Conservation (phyloP, 2,113 vertebrate species). For the Scytalopus superciliaris region DNA sequence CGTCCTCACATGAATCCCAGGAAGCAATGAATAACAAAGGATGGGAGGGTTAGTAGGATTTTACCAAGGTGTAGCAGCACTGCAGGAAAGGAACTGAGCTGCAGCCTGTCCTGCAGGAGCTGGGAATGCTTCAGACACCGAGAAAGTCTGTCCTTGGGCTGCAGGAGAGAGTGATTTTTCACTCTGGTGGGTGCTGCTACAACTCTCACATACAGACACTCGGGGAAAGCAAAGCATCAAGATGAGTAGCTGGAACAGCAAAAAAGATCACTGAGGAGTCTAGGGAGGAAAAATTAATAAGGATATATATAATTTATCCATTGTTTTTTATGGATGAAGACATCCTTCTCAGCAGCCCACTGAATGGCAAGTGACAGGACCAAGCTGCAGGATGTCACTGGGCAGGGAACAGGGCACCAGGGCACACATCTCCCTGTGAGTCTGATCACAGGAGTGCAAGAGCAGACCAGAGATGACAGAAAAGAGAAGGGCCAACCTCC, state of each 20-base stretch:
- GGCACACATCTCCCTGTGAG: accelerated
- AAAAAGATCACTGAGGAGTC: not conserved
- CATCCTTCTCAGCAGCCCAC: not conserved
- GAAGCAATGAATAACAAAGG: not conserved
- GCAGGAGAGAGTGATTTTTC: not conserved
- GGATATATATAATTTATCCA: accelerated
- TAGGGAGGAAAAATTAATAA: not conserved
- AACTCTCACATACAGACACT: not conserved
- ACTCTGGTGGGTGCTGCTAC: not conserved
- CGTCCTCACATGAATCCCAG: not conserved
- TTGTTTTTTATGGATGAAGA: not conserved
- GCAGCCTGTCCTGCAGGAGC: not conserved
- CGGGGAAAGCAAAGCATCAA: not conserved
- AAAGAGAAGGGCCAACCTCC: not conserved
- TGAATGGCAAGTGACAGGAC: not conserved
- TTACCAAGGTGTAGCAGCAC: not conserved
- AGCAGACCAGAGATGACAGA: not conserved
- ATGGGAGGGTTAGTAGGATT: not conserved
- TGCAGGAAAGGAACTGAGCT: not conserved
- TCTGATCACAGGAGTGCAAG: accelerated
- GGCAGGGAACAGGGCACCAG: not conserved
- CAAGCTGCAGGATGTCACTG: accelerated
- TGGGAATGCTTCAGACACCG: not conserved
- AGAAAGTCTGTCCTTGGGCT: not conserved
- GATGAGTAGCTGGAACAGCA: not conserved